Base-by-base conservation (phyloP, 2,888 invertebrate species). In the Euclidia mi region DNA sequence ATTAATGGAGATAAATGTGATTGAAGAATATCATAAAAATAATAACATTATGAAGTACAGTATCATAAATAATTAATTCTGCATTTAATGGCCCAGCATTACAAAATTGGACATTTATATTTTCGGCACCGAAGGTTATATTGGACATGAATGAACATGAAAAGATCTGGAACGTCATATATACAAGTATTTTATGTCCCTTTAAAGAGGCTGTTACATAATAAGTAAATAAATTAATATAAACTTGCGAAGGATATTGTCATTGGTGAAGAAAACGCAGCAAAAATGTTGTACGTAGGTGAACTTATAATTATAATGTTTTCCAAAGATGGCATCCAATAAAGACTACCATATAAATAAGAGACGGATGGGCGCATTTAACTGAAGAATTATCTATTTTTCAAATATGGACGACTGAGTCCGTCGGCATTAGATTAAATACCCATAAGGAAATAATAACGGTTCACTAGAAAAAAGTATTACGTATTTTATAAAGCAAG, bases 391-490 rank as follows among this genome's bases (percentile, higher is more conserved):
- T 43, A 44, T 53, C 15, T 45, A 41, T 56, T 57, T 34, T 43
- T 55, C 52, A 12, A 52, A 63, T 42, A 55, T 4, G 48, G 68
- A 14, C 32, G 15, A 38, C 20, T 6, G 20, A 56, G 29, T 32
- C 34, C 17, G 25, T 18, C 34, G 38, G 15, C 34, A 46, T 41
- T 14, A 55, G 55, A 57, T 55, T 47, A 56, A 40, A 40, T 43
- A 50, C 51, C 12, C 42, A 43, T 47, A 49, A 17, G 55, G 68
- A 57, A 52, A 55, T 55, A 61, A 67, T 56, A 56, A 61, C 41
- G 45, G 12, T 63, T 45, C 45, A 12, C 29, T 48, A 41, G 20
- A 48, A 3, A 35, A 35, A 35, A 15, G 7, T 7, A 14, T 15
- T 14, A 32, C 11, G 6, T 25, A 6, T 25, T 25, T 25, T 25